Base-by-base conservation (phyloP, 2,113 vertebrate species). In the Pygoscelis antarcticus region DNA sequence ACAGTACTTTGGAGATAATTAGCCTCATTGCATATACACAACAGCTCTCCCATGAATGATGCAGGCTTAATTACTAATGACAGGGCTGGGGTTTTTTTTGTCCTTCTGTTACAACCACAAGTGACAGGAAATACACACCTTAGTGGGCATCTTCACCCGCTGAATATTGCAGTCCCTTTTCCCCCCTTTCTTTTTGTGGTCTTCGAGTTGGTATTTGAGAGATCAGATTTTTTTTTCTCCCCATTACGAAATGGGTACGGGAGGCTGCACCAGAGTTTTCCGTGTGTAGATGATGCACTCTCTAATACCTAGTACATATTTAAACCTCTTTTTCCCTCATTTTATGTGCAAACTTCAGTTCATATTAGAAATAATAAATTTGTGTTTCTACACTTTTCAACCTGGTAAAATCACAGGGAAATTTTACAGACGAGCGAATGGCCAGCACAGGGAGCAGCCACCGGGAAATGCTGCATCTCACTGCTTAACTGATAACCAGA, bases 51-150 rank as follows among this genome's bases (percentile, higher is more conserved):
- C 42, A 6, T 93, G 89, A 96, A 70, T 58, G 91, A 94, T 89
- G 92, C 83, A 34, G 58, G 47, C 81, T 60, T 97, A 93, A 97
- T 97, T 87, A 20, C 81, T 61, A n/a, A 68, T 61, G 96, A 82
- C 79, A 89, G 29, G 21, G 47, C 38, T 51, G 62, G 16, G 17
- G 2, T 3, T 5, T 3, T 19, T 40, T 54, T 57, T 46, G 52
- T 58, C 46, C 49, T 70, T 60, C 40, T 84, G 38, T 89, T 89
- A 80, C 34, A 57, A 62, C 27, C 0, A 2, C 1, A 5, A 81
- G 22, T 49, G 58, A 55, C 0, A 14, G 20, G 14, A 62, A 72
- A 70, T 19, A 7, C 20, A 70, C 84, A 70, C 40, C 74, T 79
- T 29, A 13, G 51, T 18, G 66, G 47, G 34, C 13, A 20, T 57